Conservation (phyloP, 2,113 vertebrate genomes). For the Helogale parvula region DNA sequence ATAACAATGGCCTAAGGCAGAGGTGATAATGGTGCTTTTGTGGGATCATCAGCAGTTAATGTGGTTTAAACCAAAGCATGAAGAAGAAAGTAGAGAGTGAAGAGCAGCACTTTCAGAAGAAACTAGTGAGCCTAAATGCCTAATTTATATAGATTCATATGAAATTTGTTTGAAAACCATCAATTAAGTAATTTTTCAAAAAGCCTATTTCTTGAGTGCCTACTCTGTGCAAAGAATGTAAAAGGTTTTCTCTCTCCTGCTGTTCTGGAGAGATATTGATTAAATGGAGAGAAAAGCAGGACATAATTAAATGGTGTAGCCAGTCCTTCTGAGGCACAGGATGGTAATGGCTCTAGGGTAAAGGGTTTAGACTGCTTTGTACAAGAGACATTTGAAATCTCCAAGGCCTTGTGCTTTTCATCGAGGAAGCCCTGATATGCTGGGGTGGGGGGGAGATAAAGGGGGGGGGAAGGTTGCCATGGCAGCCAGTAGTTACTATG, state of each 20-base stretch:
- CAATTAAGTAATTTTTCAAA: background rate
- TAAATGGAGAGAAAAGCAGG: constrained; percentile 45
- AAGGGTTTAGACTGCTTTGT: constrained; percentile 70
- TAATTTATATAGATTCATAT: background rate
- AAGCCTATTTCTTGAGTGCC: background rate
- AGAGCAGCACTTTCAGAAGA: background rate
- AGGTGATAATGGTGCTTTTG: background rate
- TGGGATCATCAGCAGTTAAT: background rate
- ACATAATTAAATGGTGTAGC: constrained; percentile 50
- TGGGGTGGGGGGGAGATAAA: background rate
- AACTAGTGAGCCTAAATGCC: background rate
- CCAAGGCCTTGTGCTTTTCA: constrained; percentile 74
- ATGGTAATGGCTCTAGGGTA: constrained; percentile 68
- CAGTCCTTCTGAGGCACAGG: constrained; percentile 18
- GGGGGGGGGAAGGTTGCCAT: constrained; percentile 67
- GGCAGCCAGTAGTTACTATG: constrained; percentile 62
- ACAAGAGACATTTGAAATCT: constrained; percentile 73
- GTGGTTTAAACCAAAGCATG: background rate
- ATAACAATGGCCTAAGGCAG: background rate
- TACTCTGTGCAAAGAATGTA: constrained; percentile 31
- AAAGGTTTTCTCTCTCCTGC: background rate
- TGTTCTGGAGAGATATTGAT: constrained; percentile 44
- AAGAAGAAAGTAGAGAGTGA: background rate
- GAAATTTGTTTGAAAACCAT: background rate
- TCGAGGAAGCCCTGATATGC: constrained; percentile 46